Conservation (phyloP, 2,888 invertebrate genomes). For the Apocheima hispidaria region DNA sequence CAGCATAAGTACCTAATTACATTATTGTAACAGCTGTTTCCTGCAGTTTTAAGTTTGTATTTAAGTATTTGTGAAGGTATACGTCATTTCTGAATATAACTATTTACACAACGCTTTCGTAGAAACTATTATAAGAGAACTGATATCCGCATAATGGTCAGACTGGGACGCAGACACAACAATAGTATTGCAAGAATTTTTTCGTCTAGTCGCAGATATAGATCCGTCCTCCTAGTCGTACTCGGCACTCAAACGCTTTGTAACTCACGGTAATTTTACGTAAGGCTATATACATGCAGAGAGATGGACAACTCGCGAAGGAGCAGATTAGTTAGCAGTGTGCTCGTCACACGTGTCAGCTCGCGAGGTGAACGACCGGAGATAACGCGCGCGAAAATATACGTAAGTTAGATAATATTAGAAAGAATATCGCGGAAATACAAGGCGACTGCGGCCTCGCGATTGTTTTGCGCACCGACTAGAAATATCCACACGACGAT, state of each 20-base stretch:
- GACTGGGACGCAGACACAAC: constrained; percentile 19
- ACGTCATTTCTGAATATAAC: not conserved
- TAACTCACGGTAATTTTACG: not conserved
- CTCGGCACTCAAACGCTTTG: not conserved
- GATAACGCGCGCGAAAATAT: constrained; percentile 80
- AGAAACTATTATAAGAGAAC: constrained; percentile 14
- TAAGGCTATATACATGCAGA: not conserved
- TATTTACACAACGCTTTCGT: constrained; percentile 8
- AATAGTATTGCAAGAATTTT: constrained; percentile 25
- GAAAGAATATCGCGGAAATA: constrained; percentile 72
- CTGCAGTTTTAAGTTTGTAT: constrained; percentile 3
- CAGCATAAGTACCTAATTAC: not conserved
- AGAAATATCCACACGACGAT: constrained; percentile 44
- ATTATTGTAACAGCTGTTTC: not conserved
- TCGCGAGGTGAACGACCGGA: constrained; percentile 68
- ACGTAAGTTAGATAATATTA: constrained; percentile 80
- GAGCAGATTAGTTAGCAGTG: constrained; percentile 24
- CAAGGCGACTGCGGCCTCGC: constrained; percentile 53
- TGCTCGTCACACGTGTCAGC: constrained; percentile 57
- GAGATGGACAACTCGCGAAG: constrained; percentile 15
- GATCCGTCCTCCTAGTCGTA: not conserved
- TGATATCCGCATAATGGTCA: constrained; percentile 26
- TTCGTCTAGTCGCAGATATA: constrained; percentile 26
- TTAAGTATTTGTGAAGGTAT: not conserved
- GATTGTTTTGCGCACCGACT: constrained; percentile 47